Percentiles rank a stretch among this genome's conserved stretches.
These are phyloP conservation scores for Tineola bisselliella DNA, from an alignment of 2,888 invertebrate species.

Conservation along the genomic window DNA sequence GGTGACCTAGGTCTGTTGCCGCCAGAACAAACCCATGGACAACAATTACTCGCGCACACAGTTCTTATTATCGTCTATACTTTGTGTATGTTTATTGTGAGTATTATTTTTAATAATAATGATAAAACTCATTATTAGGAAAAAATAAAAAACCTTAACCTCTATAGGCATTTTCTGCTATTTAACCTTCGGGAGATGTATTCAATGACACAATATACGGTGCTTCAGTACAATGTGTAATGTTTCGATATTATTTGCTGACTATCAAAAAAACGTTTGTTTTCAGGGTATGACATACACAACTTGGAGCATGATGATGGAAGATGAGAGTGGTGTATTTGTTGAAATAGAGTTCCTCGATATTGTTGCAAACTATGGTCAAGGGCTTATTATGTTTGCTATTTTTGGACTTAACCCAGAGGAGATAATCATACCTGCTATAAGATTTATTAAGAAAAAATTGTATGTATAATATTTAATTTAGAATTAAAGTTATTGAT, in stretches of 20 bases:
- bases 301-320: conserved; percentile 83
- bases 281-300: conserved; percentile 82
- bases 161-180: too few species aligned
- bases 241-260: too few species aligned
- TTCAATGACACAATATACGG: too few species aligned
- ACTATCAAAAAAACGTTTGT: too few species aligned
- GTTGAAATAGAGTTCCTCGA: conserved; percentile 93
- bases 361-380: conserved; percentile 88
- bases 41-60: conserved; percentile 82
- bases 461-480: conserved; percentile 63
- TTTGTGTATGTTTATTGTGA: conserved; percentile 89
- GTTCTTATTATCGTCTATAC: conserved; percentile 82
- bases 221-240: too few species aligned
- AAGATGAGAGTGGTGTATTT: conserved; percentile 88
- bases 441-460: conserved; percentile 70
- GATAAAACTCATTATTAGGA: too few species aligned
- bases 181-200: too few species aligned
- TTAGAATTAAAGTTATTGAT: too few species aligned
- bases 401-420: conserved; percentile 88
- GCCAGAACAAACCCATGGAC: conserved; percentile 50
- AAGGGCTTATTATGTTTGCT: conserved; percentile 84
- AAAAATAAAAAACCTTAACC: too few species aligned
- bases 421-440: conserved; percentile 74
- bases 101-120: conserved; percentile 24
- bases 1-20: conserved; percentile 45